Percentiles rank a stretch among this genome's conserved stretches.
Evolutionary conservation across 2,113 vertebrate genomes (phyloP).

Genomic region (Ornithorhynchus anatinus): DNA sequence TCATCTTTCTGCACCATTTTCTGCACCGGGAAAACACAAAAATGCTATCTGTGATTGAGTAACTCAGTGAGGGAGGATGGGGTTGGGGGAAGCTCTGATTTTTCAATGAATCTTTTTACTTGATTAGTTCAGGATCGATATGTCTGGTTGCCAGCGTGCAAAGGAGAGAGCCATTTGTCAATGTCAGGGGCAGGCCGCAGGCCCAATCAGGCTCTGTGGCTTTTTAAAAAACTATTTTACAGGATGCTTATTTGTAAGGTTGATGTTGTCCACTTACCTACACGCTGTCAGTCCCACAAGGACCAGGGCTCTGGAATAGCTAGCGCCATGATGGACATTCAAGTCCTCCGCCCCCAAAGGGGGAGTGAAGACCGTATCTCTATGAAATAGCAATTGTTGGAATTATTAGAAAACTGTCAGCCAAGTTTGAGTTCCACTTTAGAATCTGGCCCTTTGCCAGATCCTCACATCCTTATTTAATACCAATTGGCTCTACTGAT

Average conservation of each 20-base stretch:
- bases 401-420: constrained; percentile 9
- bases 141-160: constrained; percentile 45
- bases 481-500: constrained; percentile 30
- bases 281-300: background rate
- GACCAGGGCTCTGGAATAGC: background rate
- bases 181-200: constrained; percentile 19
- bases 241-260: background rate
- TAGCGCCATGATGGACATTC: constrained; percentile 1
- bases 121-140: constrained; percentile 52
- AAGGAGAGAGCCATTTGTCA: constrained; percentile 45
- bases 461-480: constrained; percentile 19
- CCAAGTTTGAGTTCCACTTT: background rate
- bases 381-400: background rate
- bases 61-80: too few relatives aligned
- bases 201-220: background rate
- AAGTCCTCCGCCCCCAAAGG: constrained; percentile 5
- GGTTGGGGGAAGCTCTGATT: constrained; percentile 22
- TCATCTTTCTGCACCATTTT: too few relatives aligned
- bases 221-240: too few relatives aligned
- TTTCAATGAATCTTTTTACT: constrained; percentile 51
- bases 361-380: background rate
- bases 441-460: background rate
- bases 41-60: too few relatives aligned
- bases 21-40: too few relatives aligned
- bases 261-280: background rate